Percentiles rank a stretch among this genome's conserved stretches.
These are phyloP conservation scores for Craterocephalus amniculus DNA, from an alignment of 2,797 vertebrate genomes.

Conservation along the genomic window DNA sequence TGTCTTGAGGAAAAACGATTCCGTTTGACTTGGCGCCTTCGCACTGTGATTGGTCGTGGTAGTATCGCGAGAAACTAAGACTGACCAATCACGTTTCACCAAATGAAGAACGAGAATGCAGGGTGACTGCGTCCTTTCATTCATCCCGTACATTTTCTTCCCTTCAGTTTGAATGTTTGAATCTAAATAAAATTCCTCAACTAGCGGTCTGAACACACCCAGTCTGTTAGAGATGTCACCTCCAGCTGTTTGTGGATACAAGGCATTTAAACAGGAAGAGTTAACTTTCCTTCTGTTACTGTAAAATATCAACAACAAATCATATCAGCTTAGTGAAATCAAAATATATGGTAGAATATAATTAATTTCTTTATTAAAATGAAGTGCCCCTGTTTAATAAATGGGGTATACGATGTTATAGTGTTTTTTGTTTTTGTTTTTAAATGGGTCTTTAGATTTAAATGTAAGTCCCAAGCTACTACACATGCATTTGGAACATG, in stretches of 20 bases:
- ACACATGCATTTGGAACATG: neutral
- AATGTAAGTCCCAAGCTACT: neutral
- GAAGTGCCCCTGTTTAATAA: too few species aligned
- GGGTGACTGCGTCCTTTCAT: neutral
- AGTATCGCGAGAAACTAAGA: slow-evolving; percentile 49
- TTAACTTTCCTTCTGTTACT: neutral
- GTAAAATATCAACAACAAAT: too few species aligned
- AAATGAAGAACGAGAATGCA: neutral
- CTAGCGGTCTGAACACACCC: slow-evolving; percentile 52
- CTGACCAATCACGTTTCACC: slow-evolving; percentile 59
- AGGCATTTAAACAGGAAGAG: neutral
- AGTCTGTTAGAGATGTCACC: neutral
- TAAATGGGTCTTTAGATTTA: neutral
- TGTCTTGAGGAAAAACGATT: neutral
- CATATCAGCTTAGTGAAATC: too few species aligned
- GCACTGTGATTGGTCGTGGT: slow-evolving; percentile 26
- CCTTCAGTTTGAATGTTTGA: slow-evolving; percentile 77
- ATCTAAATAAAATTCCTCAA: slow-evolving; percentile 77
- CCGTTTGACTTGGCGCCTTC: slow-evolving; percentile 67
- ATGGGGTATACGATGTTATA: too few species aligned
- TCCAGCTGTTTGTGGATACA: neutral
- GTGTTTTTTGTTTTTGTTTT: too few species aligned
- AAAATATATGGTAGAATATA: too few species aligned
- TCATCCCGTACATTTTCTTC: neutral
- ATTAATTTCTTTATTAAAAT: too few species aligned